Evolutionary conservation across 2,888 invertebrate species (phyloP), one percentile per base, ranked within the genome.

Genomic region (Ypsolopha sequella): DNA sequence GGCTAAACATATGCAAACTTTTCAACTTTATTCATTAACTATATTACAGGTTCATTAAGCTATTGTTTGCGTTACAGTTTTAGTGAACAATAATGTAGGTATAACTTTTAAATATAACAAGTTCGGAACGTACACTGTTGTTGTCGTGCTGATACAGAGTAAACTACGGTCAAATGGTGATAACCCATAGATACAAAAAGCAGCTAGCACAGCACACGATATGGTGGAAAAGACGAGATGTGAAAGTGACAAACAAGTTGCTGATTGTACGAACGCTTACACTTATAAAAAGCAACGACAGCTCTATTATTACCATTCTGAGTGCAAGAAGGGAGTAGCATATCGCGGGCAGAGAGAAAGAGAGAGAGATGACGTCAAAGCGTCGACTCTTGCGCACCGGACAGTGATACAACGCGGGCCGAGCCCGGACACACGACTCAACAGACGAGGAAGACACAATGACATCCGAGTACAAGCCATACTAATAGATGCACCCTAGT

Each of bases 171-270:
- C 70, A 76, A 74, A 74, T 47, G n/a, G 85, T 85, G 85, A 81
- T 79, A 77, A 80, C 76, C 80, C 79, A 80, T 81, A 84, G 80
- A 80, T 80, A 85, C 86, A 82, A 86, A 82, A 86, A 86, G 86
- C 86, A 86, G 86, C 86, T 85, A 86, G 81, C 85, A 84, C 79
- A 84, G 81, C 86, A 85, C 85, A 84, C 86, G 78, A 70, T 77
- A 84, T 78, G 82, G 86, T 86, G 84, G 86, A 82, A 82, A 78
- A 82, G 79, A 80, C 85, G 78, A 85, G 70, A 79, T 73, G 82
- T 81, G 85, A 80, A 73, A 77, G 80, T 82, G 80, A 78, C 80
- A 81, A 81, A 82, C 78, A 77, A 73, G 70, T 82, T 76, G 82
- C 79, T 80, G 79, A 76, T 79, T 75, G 70, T 77, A 84, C 78